Percentiles rank a stretch among this genome's conserved stretches.
Evolutionary conservation across 2,888 invertebrate genomes (phyloP).

Genomic region (Branchipolynoe longqiensis): DNA sequence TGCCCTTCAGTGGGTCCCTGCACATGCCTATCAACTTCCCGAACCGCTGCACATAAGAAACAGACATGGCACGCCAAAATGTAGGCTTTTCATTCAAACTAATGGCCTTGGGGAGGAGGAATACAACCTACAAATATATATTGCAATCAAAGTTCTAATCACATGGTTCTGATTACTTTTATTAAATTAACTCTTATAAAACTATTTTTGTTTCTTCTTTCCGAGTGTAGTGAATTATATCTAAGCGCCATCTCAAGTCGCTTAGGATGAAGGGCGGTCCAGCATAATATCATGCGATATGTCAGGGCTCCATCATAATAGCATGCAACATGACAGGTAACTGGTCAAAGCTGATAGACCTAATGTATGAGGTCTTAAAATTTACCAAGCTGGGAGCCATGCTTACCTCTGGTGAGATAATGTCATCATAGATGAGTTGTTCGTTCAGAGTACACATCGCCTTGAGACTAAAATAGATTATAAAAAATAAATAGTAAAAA

Average conservation of each 20-base stretch:
- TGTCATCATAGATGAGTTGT: slow-evolving; percentile 92
- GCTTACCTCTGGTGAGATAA: slow-evolving; percentile 82
- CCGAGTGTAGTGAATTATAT: too few species aligned
- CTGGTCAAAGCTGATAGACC: too few species aligned
- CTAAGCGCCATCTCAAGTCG: too few species aligned
- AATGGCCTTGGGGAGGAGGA: neutral
- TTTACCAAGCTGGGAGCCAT: too few species aligned
- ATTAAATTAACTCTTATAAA: too few species aligned
- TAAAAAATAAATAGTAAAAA: neutral
- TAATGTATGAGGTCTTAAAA: too few species aligned
- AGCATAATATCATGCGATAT: too few species aligned
- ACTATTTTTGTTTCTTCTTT: too few species aligned
- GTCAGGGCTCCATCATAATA: too few species aligned
- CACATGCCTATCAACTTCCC: slow-evolving; percentile 91
- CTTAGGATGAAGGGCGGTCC: too few species aligned
- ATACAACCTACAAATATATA: neutral
- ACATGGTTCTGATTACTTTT: too few species aligned
- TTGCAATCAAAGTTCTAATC: neutral
- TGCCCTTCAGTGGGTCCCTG: slow-evolving; percentile 88
- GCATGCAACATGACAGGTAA: too few species aligned
- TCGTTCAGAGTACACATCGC: slow-evolving; percentile 92
- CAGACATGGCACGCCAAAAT: slow-evolving; percentile 19
- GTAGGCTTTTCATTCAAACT: neutral
- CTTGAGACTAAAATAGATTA: slow-evolving; percentile 84
- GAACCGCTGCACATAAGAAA: slow-evolving; percentile 83